phyloP scores from a whole-genome alignment of 2,888 invertebrate genomes.

The Tineola bisselliella region DNA sequence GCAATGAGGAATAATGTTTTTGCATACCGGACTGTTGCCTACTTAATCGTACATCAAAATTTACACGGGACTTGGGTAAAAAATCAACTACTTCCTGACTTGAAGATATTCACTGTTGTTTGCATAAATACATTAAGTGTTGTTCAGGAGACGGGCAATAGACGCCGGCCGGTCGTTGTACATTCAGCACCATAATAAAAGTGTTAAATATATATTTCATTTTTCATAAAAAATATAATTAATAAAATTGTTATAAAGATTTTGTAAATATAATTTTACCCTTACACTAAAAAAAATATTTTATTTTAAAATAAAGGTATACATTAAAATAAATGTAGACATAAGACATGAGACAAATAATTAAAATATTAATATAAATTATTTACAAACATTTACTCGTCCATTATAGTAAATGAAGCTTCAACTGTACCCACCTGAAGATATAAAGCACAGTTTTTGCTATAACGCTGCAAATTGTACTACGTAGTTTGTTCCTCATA shows the following conservation, averaged over 20 bases:
- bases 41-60: constrained; percentile 14
- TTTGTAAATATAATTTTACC: no score
- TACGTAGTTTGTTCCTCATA: constrained; percentile 3
- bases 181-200: constrained; percentile 14
- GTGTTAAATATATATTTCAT: neutral
- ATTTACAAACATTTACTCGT: constrained; percentile 16
- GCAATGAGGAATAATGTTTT: neutral
- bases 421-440: constrained; percentile 28
- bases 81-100: constrained; percentile 13
- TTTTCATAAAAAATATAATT: constrained; percentile 15
- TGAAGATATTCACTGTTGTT: constrained; percentile 37
- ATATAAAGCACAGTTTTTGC: constrained; percentile 31
- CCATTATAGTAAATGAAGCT: no score
- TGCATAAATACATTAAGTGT: constrained; percentile 48
- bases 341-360: neutral
- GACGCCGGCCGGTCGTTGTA: constrained; percentile 15
- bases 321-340: no score
- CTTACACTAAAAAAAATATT: neutral
- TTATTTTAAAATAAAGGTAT: constrained; percentile 15
- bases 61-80: constrained; percentile 14
- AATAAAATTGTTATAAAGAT: no score
- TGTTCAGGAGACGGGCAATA: constrained; percentile 20
- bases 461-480: constrained; percentile 27
- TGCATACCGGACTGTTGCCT: constrained; percentile 7
- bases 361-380: neutral